These are phyloP conservation scores for Drosophila neonasuta DNA, from an alignment of 2,888 invertebrate species.

Conservation along the genomic window DNA sequence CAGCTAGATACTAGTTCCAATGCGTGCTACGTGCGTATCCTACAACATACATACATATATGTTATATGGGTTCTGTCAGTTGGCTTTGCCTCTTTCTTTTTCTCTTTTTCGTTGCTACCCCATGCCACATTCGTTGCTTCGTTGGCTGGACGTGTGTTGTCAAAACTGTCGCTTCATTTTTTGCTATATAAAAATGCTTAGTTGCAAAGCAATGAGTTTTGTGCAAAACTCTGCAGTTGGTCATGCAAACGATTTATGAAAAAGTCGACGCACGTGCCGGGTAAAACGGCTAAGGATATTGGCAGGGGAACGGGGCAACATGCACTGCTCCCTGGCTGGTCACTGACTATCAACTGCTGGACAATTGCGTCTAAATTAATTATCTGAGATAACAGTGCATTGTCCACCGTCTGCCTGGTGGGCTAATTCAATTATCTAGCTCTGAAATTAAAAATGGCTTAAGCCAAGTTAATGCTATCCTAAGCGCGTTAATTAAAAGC, in stretches of 20 bases:
- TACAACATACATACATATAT: not conserved
- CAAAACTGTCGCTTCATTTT: slow-evolving; percentile 64
- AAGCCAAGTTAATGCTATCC: slow-evolving; percentile 75
- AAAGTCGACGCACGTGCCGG: slow-evolving; percentile 69
- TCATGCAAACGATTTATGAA: slow-evolving; percentile 70
- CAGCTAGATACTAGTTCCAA: slow-evolving; percentile 19
- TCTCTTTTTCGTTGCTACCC: no score
- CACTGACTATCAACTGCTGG: slow-evolving; percentile 24
- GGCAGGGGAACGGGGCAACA: slow-evolving; percentile 12
- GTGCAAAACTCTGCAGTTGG: slow-evolving; percentile 46
- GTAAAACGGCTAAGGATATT: slow-evolving; percentile 62
- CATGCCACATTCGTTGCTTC: not conserved
- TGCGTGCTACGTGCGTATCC: slow-evolving; percentile 49
- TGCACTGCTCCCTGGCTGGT: not conserved
- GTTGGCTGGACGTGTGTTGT: slow-evolving; percentile 69
- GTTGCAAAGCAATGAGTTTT: slow-evolving; percentile 22
- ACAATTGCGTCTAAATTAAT: slow-evolving; percentile 77
- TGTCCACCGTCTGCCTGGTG: slow-evolving; percentile 41
- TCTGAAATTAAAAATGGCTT: slow-evolving; percentile 77
- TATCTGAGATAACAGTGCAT: slow-evolving; percentile 73
- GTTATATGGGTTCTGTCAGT: not conserved
- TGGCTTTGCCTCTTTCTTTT: not conserved
- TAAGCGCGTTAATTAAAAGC: slow-evolving; percentile 77
- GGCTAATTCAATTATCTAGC: slow-evolving; percentile 73
- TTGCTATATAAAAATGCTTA: slow-evolving; percentile 50